Conservation (phyloP, 1,140 invertebrate species). For the Orchesella cincta region DNA sequence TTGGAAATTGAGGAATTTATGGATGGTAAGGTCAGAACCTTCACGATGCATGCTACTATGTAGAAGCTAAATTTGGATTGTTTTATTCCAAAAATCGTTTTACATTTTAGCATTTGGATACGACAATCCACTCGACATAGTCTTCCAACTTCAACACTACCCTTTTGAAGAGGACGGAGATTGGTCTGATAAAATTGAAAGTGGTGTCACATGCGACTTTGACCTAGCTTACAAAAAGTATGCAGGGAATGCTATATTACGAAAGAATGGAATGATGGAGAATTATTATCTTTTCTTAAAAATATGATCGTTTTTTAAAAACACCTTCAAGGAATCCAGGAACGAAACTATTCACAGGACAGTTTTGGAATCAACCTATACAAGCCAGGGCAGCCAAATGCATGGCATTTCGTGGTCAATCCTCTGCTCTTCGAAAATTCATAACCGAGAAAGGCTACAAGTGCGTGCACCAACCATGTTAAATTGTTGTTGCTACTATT, state of each 20-base stretch:
- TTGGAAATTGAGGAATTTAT: constrained; percentile 85
- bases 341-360: constrained; percentile 56
- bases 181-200: constrained; percentile 74
- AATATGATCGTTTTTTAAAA: not conserved
- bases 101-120: constrained; percentile 53
- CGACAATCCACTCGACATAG: constrained; percentile 66
- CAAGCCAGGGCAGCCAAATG: constrained; percentile 69
- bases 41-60: not conserved
- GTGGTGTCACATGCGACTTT: constrained; percentile 59
- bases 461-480: constrained; percentile 23
- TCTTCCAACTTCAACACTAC: constrained; percentile 84
- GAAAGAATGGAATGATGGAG: not conserved
- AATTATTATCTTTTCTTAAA: not conserved
- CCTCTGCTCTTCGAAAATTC: constrained; percentile 65
- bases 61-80: not conserved
- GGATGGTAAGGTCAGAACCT: constrained; percentile 59
- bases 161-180: constrained; percentile 79
- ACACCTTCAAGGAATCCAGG: constrained; percentile 33
- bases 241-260: not conserved
- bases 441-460: constrained; percentile 33
- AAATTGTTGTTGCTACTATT: not conserved
- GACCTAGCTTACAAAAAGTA: constrained; percentile 40
- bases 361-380: constrained; percentile 69
- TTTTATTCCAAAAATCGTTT: constrained; percentile 40
- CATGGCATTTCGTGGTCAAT: constrained; percentile 80